A percentile compares a stretch with the other conserved stretches of the same genome.
Evolutionary conservation across 2,888 invertebrate genomes (phyloP).

Genomic region (Nemoura dubitans): DNA sequence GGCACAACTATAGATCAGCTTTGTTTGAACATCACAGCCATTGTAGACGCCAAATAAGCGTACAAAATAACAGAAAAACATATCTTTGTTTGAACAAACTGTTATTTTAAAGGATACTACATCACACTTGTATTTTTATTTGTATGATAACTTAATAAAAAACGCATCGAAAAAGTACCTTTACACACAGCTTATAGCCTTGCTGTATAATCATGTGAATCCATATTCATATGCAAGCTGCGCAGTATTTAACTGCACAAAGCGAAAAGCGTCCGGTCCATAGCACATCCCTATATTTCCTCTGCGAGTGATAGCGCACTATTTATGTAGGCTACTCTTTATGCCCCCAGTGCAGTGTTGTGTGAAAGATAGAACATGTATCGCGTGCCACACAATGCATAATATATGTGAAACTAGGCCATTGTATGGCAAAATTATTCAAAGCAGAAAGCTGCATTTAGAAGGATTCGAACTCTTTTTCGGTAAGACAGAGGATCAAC

Average conservation of each 20-base stretch:
- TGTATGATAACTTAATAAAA: too few species aligned
- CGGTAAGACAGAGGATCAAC: not conserved
- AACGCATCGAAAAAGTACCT: too few species aligned
- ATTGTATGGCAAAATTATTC: constrained; percentile 17
- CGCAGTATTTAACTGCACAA: not conserved
- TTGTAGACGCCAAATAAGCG: too few species aligned
- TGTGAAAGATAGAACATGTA: not conserved
- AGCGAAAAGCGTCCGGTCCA: not conserved
- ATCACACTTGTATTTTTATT: too few species aligned
- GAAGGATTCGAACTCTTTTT: constrained; percentile 4
- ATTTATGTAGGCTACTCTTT: not conserved
- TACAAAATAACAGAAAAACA: too few species aligned
- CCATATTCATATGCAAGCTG: not conserved
- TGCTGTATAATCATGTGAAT: not conserved
- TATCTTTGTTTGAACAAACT: too few species aligned
- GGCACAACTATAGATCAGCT: too few species aligned
- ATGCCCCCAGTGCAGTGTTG: not conserved
- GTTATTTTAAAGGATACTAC: too few species aligned
- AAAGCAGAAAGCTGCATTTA: constrained; percentile 28
- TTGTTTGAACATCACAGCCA: too few species aligned
- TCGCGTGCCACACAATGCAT: not conserved
- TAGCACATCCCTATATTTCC: not conserved
- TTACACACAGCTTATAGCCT: not conserved
- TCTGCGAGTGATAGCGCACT: not conserved
- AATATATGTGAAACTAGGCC: not conserved